phyloP scores from a whole-genome alignment of 1,140 invertebrate genomes.

The Drosophila sproati region DNA sequence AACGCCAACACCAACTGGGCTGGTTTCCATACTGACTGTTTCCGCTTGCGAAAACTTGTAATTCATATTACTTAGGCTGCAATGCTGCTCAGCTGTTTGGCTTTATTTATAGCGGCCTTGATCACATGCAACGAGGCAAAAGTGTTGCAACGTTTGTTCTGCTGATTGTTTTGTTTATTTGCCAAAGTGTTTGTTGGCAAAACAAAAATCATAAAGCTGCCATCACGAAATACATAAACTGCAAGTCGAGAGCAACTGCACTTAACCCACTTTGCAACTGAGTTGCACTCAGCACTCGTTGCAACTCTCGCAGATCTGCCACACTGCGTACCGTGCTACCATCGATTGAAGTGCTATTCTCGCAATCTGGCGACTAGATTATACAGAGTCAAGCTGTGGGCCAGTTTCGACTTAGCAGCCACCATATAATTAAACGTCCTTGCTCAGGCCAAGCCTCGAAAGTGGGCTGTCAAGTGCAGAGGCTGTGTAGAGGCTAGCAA shows the following conservation, averaged over 20 bases:
- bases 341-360: slow-evolving; percentile 54
- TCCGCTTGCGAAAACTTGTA: slow-evolving; percentile 49
- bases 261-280: slow-evolving; percentile 66
- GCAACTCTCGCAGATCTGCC: slow-evolving; percentile 5
- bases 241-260: slow-evolving; percentile 54
- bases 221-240: slow-evolving; percentile 79
- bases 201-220: slow-evolving; percentile 77
- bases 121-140: slow-evolving; percentile 50
- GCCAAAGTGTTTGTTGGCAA: slow-evolving; percentile 46
- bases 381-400: slow-evolving; percentile 40
- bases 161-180: slow-evolving; percentile 79
- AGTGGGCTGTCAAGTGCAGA: slow-evolving; percentile 38
- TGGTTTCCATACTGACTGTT: slow-evolving; percentile 57
- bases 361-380: slow-evolving; percentile 51
- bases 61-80: slow-evolving; percentile 63
- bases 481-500: too few species aligned
- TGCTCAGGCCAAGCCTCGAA: slow-evolving; percentile 29
- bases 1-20: slow-evolving; percentile 28
- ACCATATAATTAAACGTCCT: slow-evolving; percentile 33
- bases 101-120: slow-evolving; percentile 52
- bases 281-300: slow-evolving; percentile 43
- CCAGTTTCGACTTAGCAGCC: slow-evolving; percentile 33
- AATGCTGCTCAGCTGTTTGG: slow-evolving; percentile 14
- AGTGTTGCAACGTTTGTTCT: slow-evolving; percentile 74
- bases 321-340: slow-evolving; percentile 56